Evolutionary conservation across 2,797 vertebrate species (phyloP).

Genomic region (Pelobates cultripes): DNA sequence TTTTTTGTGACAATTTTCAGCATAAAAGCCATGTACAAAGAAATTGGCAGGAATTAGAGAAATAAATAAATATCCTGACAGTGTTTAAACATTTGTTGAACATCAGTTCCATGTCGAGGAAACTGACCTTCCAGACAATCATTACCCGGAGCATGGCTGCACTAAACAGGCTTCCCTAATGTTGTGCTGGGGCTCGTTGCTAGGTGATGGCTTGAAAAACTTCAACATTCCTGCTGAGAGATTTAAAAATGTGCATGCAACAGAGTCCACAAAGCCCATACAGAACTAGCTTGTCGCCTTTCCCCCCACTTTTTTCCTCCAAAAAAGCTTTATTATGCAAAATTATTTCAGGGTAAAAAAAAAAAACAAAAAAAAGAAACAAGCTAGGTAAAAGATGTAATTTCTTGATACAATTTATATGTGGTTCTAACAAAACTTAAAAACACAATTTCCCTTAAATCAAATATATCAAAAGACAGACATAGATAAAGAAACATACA

Average conservation of each 20-base stretch:
- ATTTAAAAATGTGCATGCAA: constrained; percentile 54
- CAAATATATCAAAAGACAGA: no score
- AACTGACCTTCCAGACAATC: constrained; percentile 55
- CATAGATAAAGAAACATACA: no score
- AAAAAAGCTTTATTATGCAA: no score
- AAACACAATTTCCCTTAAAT: no score
- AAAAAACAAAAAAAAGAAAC: background rate
- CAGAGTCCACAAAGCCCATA: constrained; percentile 37
- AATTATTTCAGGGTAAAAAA: background rate
- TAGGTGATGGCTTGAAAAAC: constrained; percentile 76
- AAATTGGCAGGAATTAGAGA: background rate
- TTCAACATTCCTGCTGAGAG: constrained; percentile 76
- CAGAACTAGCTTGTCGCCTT: constrained; percentile 38
- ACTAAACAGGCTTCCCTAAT: constrained; percentile 69
- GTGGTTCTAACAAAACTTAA: no score
- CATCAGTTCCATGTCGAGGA: constrained; percentile 59
- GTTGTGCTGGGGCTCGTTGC: constrained; percentile 77
- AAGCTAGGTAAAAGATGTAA: background rate
- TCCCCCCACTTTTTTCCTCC: background rate
- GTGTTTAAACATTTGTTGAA: constrained; percentile 69
- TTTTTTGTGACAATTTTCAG: background rate
- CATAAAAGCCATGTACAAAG: background rate
- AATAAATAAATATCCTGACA: background rate
- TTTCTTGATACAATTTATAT: no score
- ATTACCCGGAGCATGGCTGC: constrained; percentile 37